These are phyloP conservation scores for Tenthredo notha DNA, from an alignment of 2,888 invertebrate species.

Conservation along the genomic window DNA sequence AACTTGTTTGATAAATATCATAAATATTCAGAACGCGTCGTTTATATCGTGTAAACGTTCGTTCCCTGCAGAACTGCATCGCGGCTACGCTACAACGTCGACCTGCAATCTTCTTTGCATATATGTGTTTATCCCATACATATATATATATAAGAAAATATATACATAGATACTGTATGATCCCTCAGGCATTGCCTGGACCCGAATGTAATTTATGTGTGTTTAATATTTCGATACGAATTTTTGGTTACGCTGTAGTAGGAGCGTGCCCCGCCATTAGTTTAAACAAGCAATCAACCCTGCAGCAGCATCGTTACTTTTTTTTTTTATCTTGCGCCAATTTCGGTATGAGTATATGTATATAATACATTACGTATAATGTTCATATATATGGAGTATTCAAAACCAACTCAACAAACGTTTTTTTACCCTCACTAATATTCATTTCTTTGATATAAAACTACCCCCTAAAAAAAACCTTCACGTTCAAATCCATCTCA, in stretches of 20 bases:
- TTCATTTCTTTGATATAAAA: too few relatives aligned
- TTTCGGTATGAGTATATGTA: neutral
- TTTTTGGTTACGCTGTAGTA: neutral
- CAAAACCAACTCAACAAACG: too few relatives aligned
- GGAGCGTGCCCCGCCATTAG: conserved; percentile 18
- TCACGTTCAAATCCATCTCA: too few relatives aligned
- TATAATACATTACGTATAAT: neutral
- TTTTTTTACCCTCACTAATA: too few relatives aligned
- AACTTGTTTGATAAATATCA: conserved; percentile 41
- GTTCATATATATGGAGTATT: too few relatives aligned
- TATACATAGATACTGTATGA: neutral
- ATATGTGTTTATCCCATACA: neutral
- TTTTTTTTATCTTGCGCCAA: neutral
- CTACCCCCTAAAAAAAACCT: too few relatives aligned
- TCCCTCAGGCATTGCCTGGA: neutral
- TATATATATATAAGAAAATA: neutral
- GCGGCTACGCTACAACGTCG: neutral
- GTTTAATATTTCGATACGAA: conserved; percentile 36
- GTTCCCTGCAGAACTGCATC: neutral
- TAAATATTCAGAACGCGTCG: conserved; percentile 38
- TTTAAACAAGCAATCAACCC: neutral
- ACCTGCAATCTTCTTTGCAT: neutral
- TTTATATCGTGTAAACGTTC: neutral
- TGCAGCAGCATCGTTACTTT: neutral
- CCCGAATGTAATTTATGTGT: conserved; percentile 38